phyloP scores from a whole-genome alignment of 53 echinoderm and acorn worm genomes.

The Pentamera pediparva region DNA sequence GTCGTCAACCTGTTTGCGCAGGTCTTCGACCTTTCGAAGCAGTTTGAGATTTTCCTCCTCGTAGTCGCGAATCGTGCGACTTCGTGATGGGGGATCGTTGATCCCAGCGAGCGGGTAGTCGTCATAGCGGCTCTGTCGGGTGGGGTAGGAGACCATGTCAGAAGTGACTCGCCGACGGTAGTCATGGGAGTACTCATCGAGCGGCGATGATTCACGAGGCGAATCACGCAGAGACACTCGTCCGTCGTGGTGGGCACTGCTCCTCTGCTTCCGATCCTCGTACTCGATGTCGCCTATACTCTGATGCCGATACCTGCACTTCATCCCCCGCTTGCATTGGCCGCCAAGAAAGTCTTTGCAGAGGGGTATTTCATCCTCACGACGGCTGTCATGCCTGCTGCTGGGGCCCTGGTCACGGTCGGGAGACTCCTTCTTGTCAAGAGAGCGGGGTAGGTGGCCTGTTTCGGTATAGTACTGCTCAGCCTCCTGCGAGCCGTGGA shows the following conservation, averaged over 20 bases:
- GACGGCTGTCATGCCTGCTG: slow-evolving; percentile 1
- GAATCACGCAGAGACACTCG: background rate
- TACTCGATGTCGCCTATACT: slow-evolving; percentile 85
- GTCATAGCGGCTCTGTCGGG: slow-evolving; percentile 6
- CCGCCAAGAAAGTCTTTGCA: slow-evolving; percentile 83
- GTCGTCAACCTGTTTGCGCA: slow-evolving; percentile 88
- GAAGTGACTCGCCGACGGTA: slow-evolving; percentile 51
- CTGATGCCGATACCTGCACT: slow-evolving; percentile 86
- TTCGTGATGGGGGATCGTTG: slow-evolving; percentile 5
- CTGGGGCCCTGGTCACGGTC: slow-evolving; percentile 16
- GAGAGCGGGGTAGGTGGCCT: slow-evolving; percentile 68
- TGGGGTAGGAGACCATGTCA: slow-evolving; percentile 5
- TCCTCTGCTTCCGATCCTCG: slow-evolving; percentile 51
- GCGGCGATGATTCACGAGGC: background rate
- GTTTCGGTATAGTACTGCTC: slow-evolving; percentile 91
- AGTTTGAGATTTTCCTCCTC: slow-evolving; percentile 86
- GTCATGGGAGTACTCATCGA: slow-evolving; percentile 55
- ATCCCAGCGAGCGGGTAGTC: slow-evolving; percentile 13
- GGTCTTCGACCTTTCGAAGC: slow-evolving; percentile 70
- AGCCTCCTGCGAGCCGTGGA: slow-evolving; percentile 79
- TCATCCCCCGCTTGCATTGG: slow-evolving; percentile 66
- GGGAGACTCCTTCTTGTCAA: slow-evolving; percentile 40
- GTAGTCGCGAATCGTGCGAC: slow-evolving; percentile 52
- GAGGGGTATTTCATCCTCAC: slow-evolving; percentile 66
- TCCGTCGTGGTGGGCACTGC: background rate